phyloP scores from a whole-genome alignment of 2,888 invertebrate genomes.

The Pelosia muscerda region DNA sequence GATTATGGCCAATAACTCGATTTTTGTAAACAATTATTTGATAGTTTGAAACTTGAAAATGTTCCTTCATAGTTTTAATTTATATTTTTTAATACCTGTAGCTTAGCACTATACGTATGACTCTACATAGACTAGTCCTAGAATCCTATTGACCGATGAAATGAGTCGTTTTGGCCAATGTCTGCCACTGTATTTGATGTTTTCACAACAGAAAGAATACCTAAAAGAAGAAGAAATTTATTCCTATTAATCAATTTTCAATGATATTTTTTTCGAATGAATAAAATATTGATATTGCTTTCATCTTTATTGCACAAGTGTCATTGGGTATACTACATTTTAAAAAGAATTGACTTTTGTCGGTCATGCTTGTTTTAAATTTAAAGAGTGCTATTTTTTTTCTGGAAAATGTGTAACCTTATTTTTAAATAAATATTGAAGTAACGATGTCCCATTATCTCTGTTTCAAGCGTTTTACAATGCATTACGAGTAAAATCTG shows the following conservation, averaged over 20 bases:
- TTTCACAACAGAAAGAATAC: not conserved
- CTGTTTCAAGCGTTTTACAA: constrained; percentile 27
- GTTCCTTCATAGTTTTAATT: not conserved
- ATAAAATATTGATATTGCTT: no score
- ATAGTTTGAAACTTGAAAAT: not conserved
- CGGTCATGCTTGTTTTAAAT: no score
- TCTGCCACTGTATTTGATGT: no score
- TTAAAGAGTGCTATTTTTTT: not conserved
- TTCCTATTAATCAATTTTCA: no score
- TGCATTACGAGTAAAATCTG: constrained; percentile 40
- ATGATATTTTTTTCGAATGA: no score
- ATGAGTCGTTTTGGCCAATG: no score
- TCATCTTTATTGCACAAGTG: not conserved
- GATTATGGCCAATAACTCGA: not conserved
- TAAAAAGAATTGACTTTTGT: not conserved
- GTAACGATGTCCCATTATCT: constrained; percentile 24
- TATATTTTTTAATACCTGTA: no score
- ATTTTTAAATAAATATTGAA: constrained; percentile 12
- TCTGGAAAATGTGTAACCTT: not conserved
- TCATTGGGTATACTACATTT: not conserved
- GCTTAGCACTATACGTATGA: no score
- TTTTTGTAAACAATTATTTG: not conserved
- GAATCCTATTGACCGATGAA: no score
- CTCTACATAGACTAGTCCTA: no score
- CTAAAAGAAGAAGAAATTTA: no score